A percentile compares a stretch with the other conserved stretches of the same genome.
Evolutionary conservation across 2,797 vertebrate species (phyloP).

Genomic region (Menidia menidia): DNA sequence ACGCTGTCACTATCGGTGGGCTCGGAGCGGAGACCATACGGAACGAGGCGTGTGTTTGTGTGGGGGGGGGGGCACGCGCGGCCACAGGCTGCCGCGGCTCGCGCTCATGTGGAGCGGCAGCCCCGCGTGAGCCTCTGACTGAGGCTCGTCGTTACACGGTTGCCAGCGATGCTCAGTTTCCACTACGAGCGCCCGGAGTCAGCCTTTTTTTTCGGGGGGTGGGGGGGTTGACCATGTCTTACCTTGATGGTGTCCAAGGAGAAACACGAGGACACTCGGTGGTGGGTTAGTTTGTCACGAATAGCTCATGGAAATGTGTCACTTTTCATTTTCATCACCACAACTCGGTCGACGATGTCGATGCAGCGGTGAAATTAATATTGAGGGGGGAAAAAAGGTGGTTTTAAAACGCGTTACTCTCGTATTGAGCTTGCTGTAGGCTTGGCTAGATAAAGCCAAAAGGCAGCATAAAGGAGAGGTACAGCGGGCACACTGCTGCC

Average conservation of each 20-base stretch:
- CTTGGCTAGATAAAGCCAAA: slow-evolving; percentile 43
- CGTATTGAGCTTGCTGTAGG: slow-evolving; percentile 38
- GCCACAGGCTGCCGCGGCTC: slow-evolving; percentile 15
- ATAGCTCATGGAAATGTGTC: slow-evolving; percentile 62
- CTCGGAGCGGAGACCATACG: slow-evolving; percentile 1
- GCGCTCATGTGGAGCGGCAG: slow-evolving; percentile 58
- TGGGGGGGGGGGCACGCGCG: slow-evolving; percentile 17
- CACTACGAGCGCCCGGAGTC: slow-evolving; percentile 48
- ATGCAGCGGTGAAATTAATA: slow-evolving; percentile 42
- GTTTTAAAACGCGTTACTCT: slow-evolving; percentile 49
- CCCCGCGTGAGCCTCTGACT: slow-evolving; percentile 37
- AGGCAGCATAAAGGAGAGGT: slow-evolving; percentile 52
- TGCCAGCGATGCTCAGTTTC: slow-evolving; percentile 63
- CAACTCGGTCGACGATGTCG: slow-evolving; percentile 42
- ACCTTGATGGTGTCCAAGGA: slow-evolving; percentile 68
- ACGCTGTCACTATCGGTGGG: slow-evolving; percentile 31
- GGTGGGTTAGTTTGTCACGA: slow-evolving; percentile 54
- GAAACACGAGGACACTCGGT: slow-evolving; percentile 54
- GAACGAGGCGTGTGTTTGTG: not conserved
- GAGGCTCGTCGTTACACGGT: slow-evolving; percentile 59
- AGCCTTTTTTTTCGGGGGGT: slow-evolving; percentile 49
- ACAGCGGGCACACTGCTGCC: slow-evolving; percentile 28
- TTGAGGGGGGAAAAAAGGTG: slow-evolving; percentile 3
- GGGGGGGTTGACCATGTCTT: slow-evolving; percentile 37
- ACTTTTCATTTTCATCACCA: slow-evolving; percentile 46